Base-by-base conservation (phyloP, 2,888 invertebrate species). In the Melinaea menophilus region DNA sequence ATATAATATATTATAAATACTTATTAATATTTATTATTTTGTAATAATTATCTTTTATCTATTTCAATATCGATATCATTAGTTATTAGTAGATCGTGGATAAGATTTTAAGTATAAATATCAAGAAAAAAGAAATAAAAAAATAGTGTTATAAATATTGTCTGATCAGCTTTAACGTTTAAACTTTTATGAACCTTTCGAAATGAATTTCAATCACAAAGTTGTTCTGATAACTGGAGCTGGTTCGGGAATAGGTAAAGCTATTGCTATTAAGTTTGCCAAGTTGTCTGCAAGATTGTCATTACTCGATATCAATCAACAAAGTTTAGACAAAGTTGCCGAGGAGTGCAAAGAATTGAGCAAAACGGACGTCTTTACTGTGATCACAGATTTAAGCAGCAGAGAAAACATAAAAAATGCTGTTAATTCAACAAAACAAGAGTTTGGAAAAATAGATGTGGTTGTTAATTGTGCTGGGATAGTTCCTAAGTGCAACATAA, bases 391-490 rank as follows among this genome's bases (percentile, higher is more conserved):
- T 70, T 60, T 82, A 45, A 69, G 70, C 11, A 75, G 74, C 11
- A 77, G 79, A n/a, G 71, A 73, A 5, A 65, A 75, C 5, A 68
- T 76, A 4, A 67, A 75, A 62, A 73, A 70, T 65, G 73, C 72
- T 13, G 69, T 81, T 4, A 62, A 72, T 35, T 69, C 70, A 13
- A 77, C 77, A 1, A 71, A 72, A 4, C 61, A 72, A 12, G 66
- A 76, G 64, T 78, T 72, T 63, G 75, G 75, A 34, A 77, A 71
- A 70, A 76, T 80, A 3, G 76, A 81, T 54, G 72, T 81, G 9
- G 67, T 82, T 12, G 67, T 83, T 4, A 82, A 79, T 66, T 75
- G 76, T 65, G 76, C 77, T 60, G 79, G 75, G n/a, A 68, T 78
- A 37, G 48, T 22, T 51, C 51, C 31, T 31, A 11, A 9, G 31